Conservation (phyloP, 53 echinoderm and acorn worm genomes). For the Astropecten irregularis region DNA sequence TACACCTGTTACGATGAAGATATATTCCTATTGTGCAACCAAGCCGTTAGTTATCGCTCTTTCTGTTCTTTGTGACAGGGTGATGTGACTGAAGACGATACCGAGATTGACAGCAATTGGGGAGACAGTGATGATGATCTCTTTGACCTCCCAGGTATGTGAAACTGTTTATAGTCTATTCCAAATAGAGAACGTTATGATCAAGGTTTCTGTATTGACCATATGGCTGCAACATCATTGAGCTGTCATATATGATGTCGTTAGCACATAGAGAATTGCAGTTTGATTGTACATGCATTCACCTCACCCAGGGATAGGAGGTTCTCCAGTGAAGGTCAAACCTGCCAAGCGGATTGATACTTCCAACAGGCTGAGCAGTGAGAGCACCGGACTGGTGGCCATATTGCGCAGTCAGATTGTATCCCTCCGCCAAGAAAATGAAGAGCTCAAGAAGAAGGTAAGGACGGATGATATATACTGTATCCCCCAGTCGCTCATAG, state of each 20-base stretch:
- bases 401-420: constrained; percentile 63
- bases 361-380: constrained; percentile 23
- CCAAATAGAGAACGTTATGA: too few species aligned
- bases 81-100: constrained; percentile 55
- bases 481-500: not conserved
- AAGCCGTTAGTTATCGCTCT: too few species aligned
- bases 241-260: too few species aligned
- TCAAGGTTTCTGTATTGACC: too few species aligned
- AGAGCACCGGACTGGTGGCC: constrained; percentile 44
- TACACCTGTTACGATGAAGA: too few species aligned
- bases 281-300: not conserved
- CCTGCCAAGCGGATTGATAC: constrained; percentile 27
- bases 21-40: too few species aligned
- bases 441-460: constrained; percentile 65
- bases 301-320: not conserved
- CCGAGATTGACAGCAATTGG: constrained; percentile 89
- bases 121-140: constrained; percentile 95
- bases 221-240: too few species aligned
- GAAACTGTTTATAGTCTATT: not conserved
- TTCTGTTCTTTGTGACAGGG: constrained; percentile 1
- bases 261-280: too few species aligned
- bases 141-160: constrained; percentile 91
- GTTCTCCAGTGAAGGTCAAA: constrained; percentile 28
- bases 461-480: too few species aligned
- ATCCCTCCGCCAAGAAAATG: constrained; percentile 74